Base-by-base conservation (phyloP, 2,797 vertebrate genomes). In the Pseudocheirus occidentalis region DNA sequence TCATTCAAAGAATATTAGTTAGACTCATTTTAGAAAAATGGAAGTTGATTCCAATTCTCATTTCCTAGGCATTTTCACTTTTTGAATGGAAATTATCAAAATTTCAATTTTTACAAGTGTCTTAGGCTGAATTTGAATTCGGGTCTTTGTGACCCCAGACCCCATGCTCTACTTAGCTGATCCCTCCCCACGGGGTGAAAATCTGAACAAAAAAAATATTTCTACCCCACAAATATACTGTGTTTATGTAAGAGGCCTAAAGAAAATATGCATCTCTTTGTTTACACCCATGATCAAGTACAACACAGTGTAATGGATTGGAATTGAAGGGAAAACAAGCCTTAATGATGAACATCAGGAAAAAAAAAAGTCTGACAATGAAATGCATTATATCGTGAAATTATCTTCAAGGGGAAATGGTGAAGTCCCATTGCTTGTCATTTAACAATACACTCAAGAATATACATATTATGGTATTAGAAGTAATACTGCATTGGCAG, bases 401-500 rank as follows among this genome's bases (percentile, higher is more conserved):
- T 94, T 50, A 92, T 97, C 54, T 96, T 95, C 89, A 90, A 94
- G 73, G 95, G 95, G 97, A 97, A 91, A 97, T 91, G 95, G 96
- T 96, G 34, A 94, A 96, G 34, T 2, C 0, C 28, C 27, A 1
- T 81, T 95, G 59, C 54, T 97, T 91, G 87, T 81, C 55, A 1
- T 95, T 97, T 93, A 91, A 53, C 40, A 90, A 34, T 57, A 12
- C 21, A 1, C 24, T 91, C 90, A 93, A 93, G 66, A 92, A 91
- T 34, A 34, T 62, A 18, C 29, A 53, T 34, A 1, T 52, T 73
- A 0, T 29, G 1, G 46, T 73, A 0, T 28, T 52, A 34, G 34
- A n/a, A 58, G 50, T 18, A 50, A 31, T 81, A 92, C 40, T 94
- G 91, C 90, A 3, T 91, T 93, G 9, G n/a, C n/a, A 16, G 18